Percentiles rank a stretch among this genome's conserved stretches.
Conservation (phyloP, 2,888 invertebrate genomes). For the Pilophorus perplexus region DNA sequence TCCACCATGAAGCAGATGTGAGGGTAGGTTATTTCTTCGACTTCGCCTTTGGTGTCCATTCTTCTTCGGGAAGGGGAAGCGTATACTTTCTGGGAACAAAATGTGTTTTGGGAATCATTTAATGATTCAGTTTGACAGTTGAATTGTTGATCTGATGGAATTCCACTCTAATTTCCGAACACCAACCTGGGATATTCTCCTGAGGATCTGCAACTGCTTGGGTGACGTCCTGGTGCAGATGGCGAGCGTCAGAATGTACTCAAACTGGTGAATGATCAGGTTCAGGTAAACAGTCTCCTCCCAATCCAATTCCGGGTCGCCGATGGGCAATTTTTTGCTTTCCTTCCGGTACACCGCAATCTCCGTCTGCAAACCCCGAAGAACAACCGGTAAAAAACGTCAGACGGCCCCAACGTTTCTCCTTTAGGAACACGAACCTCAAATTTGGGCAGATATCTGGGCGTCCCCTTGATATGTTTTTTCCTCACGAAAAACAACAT, state of each 20-base stretch:
- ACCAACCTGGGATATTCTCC: constrained; percentile 78
- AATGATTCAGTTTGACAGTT: no score
- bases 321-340: constrained; percentile 92
- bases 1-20: constrained; percentile 99
- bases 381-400: no score
- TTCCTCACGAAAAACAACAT: constrained; percentile 93
- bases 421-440: no score
- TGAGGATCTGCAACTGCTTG: constrained; percentile 92
- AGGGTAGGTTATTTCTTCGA: constrained; percentile 98
- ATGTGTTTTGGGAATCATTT: no score
- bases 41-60: constrained; percentile 97
- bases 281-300: constrained; percentile 98
- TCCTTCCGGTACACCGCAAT: constrained; percentile 97
- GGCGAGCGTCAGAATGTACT: constrained; percentile 94
- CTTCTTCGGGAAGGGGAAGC: constrained; percentile 94
- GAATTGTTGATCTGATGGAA: neutral
- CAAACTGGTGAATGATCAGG: constrained; percentile 96
- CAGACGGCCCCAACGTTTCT: no score
- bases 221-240: constrained; percentile 97
- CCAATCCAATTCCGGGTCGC: constrained; percentile 96
- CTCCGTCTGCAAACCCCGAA: constrained; percentile 78
- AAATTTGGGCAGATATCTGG: constrained; percentile 83
- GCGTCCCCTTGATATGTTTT: constrained; percentile 83
- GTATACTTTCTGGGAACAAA: constrained; percentile 83
- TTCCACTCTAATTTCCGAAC: no score